A percentile compares a stretch with the other conserved stretches of the same genome.
phyloP scores from a whole-genome alignment of 2,113 vertebrate species.

The Hemicordylus capensis region DNA sequence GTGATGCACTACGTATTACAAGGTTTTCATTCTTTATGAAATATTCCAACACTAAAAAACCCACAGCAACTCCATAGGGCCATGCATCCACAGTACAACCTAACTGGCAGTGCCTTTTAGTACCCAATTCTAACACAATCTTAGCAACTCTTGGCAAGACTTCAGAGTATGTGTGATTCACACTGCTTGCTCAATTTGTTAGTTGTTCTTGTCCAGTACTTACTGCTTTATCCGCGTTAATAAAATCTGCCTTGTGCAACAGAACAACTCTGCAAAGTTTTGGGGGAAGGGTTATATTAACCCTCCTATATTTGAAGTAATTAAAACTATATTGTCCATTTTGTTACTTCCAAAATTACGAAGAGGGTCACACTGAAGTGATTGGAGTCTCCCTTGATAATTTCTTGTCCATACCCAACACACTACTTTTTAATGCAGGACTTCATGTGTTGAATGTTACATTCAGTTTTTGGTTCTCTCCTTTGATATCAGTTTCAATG shows the following conservation, averaged over 20 bases:
- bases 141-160: background rate
- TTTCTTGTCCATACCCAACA: background rate
- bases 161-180: background rate
- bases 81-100: background rate
- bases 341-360: background rate
- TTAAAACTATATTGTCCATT: background rate
- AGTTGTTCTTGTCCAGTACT: background rate
- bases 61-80: too few relatives aligned
- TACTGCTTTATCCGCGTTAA: background rate
- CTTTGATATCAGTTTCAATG: background rate
- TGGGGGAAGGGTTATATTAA: background rate
- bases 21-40: background rate
- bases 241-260: background rate
- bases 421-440: slow-evolving; percentile 9
- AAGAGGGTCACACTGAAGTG: background rate
- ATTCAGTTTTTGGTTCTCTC: background rate
- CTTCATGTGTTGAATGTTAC: background rate
- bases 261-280: background rate
- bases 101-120: background rate
- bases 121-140: background rate
- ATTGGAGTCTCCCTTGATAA: slow-evolving; percentile 2
- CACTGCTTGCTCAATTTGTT: background rate
- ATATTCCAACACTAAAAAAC: background rate
- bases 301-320: background rate
- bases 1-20: background rate